phyloP scores from a whole-genome alignment of 2,113 vertebrate genomes.

The Pleuronectes platessa region DNA sequence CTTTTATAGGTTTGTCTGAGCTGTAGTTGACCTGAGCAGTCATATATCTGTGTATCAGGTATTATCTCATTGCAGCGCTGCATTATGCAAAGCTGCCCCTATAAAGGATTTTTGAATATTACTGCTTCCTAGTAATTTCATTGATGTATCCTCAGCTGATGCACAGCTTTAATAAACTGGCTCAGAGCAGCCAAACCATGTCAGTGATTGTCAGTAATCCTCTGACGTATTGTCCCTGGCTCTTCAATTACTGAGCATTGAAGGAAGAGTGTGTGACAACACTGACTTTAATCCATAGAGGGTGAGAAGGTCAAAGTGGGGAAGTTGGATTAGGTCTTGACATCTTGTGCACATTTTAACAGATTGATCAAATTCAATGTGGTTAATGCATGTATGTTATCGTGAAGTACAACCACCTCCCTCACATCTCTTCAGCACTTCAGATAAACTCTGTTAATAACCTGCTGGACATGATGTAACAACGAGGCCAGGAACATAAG shows the following conservation, averaged over 20 bases:
- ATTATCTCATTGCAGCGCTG: conserved; percentile 63
- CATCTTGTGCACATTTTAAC: conserved; percentile 28
- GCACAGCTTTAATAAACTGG: conserved; percentile 59
- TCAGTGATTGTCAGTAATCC: conserved; percentile 34
- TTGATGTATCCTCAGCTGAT: conserved; percentile 64
- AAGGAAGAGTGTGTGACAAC: conserved; percentile 21
- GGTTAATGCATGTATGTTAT: conserved; percentile 10
- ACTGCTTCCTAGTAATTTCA: conserved; percentile 60
- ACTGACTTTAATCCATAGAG: conserved; percentile 37
- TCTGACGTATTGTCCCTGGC: conserved; percentile 8
- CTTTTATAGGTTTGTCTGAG: neutral
- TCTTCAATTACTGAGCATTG: conserved; percentile 14
- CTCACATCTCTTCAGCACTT: neutral
- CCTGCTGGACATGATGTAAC: neutral
- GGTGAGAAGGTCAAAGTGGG: conserved; percentile 21
- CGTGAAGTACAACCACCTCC: too few species aligned
- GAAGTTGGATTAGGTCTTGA: conserved; percentile 27
- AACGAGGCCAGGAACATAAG: neutral
- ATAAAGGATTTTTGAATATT: conserved; percentile 61
- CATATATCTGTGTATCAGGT: conserved; percentile 34
- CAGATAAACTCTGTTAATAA: neutral
- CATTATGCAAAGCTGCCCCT: conserved; percentile 65
- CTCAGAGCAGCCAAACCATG: conserved; percentile 27
- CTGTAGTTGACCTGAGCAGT: conserved; percentile 8
- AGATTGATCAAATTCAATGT: conserved; percentile 18